Percentiles rank a stretch among this genome's conserved stretches.
Evolutionary conservation across 2,113 vertebrate species (phyloP).

Genomic region (Salvelinus fontinalis): DNA sequence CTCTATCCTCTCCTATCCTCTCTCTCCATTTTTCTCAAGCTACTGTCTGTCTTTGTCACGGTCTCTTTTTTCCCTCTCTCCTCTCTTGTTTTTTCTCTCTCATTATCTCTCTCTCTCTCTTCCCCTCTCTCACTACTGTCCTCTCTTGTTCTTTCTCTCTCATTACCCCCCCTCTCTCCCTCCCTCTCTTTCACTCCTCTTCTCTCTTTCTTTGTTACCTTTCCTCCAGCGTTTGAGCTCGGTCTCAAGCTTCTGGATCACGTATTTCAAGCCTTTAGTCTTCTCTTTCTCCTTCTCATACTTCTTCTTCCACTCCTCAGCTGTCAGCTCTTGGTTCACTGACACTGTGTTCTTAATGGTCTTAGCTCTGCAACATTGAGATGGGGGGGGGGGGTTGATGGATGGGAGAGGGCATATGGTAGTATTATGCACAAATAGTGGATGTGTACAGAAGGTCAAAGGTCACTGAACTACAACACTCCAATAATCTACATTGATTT

Average conservation of each 20-base stretch:
- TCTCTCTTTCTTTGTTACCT: slow-evolving; percentile 63
- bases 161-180: not conserved
- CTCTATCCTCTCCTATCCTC: slow-evolving; percentile 2
- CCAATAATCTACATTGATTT: not conserved
- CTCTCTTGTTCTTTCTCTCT: too few relatives aligned
- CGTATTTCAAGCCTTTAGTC: slow-evolving; percentile 81
- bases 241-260: slow-evolving; percentile 87
- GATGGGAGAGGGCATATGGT: not conserved
- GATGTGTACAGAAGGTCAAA: not conserved
- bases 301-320: slow-evolving; percentile 96
- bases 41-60: not conserved
- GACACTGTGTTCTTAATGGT: slow-evolving; percentile 98
- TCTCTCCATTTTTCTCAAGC: not conserved
- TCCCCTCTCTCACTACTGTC: not conserved
- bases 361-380: slow-evolving; percentile 80
- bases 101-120: not conserved
- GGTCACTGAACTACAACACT: not conserved
- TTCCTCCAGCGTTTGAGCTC: slow-evolving; percentile 94
- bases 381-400: not conserved
- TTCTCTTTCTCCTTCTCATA: slow-evolving; percentile 96
- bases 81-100: not conserved
- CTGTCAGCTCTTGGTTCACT: slow-evolving; percentile 92
- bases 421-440: not conserved
- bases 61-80: not conserved
- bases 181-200: not conserved